Conservation (phyloP, 2,797 vertebrate species). For the Myoxocephalus aenaeus region DNA sequence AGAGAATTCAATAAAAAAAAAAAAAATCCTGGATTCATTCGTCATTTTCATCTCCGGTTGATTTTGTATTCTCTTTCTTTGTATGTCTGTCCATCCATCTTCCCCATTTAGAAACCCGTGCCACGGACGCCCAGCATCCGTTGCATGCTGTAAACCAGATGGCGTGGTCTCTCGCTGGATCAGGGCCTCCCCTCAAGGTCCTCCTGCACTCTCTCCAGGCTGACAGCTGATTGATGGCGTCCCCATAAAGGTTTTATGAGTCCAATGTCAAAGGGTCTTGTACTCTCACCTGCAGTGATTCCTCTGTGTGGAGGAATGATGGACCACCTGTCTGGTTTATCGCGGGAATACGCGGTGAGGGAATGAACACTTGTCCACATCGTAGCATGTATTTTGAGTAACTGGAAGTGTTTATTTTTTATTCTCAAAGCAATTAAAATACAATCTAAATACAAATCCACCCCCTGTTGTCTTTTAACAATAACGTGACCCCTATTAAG, state of each 20-base stretch:
- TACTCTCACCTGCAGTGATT: constrained; percentile 57
- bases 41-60: too few relatives aligned
- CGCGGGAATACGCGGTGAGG: constrained; percentile 1
- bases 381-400: background rate
- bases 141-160: constrained; percentile 44
- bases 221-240: constrained; percentile 64
- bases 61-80: background rate
- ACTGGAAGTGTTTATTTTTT: background rate
- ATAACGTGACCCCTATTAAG: background rate
- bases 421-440: constrained; percentile 10
- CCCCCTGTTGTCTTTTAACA: background rate
- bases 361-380: constrained; percentile 9
- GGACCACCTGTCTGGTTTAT: constrained; percentile 36
- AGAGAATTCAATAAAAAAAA: too few relatives aligned
- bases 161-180: constrained; percentile 22
- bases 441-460: background rate
- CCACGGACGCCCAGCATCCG: background rate
- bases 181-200: constrained; percentile 60
- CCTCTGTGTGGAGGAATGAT: constrained; percentile 30
- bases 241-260: constrained; percentile 66
- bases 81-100: background rate
- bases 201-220: constrained; percentile 35
- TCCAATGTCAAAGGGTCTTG: constrained; percentile 64
- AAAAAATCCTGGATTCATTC: too few relatives aligned
- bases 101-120: constrained; percentile 3